These are phyloP conservation scores for Euglossa dilemma DNA, from an alignment of 1,140 invertebrate species.

Conservation along the genomic window DNA sequence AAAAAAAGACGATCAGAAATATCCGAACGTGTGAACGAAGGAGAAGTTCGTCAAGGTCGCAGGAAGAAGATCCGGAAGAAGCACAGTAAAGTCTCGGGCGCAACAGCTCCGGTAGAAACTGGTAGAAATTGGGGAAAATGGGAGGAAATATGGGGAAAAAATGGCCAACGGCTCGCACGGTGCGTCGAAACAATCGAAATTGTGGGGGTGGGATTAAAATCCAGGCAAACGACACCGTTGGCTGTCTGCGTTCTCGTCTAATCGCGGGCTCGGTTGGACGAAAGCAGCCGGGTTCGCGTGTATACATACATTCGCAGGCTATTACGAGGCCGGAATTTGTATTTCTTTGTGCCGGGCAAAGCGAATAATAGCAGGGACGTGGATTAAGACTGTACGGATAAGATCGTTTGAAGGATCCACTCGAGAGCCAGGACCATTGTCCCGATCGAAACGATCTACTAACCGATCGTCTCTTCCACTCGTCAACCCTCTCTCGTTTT, in stretches of 20 bases:
- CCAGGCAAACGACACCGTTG: slow-evolving; percentile 10
- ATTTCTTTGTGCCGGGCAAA: slow-evolving; percentile 62
- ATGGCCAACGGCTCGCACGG: too few species aligned
- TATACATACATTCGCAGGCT: slow-evolving; percentile 49
- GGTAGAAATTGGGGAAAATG: too few species aligned
- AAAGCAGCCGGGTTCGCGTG: not conserved
- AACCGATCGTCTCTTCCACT: slow-evolving; percentile 70
- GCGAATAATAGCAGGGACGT: slow-evolving; percentile 68
- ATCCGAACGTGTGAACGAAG: too few species aligned
- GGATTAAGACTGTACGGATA: slow-evolving; percentile 64
- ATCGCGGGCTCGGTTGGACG: slow-evolving; percentile 20
- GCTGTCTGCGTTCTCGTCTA: slow-evolving; percentile 14
- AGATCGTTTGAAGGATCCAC: slow-evolving; percentile 58
- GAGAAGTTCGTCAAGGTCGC: too few species aligned
- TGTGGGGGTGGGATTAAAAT: slow-evolving; percentile 46
- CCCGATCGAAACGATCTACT: slow-evolving; percentile 66
- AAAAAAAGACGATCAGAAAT: too few species aligned
- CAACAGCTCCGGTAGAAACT: too few species aligned
- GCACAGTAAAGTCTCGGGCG: too few species aligned
- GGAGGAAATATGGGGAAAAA: too few species aligned
- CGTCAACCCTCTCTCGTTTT: slow-evolving; percentile 61
- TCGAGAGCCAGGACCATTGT: slow-evolving; percentile 55
- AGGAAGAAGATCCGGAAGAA: not conserved
- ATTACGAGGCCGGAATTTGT: slow-evolving; percentile 62
- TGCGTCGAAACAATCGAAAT: too few species aligned